Percentiles rank a stretch among this genome's conserved stretches.
phyloP scores from a whole-genome alignment of 1,140 invertebrate species.

The Drosophila tristis region DNA sequence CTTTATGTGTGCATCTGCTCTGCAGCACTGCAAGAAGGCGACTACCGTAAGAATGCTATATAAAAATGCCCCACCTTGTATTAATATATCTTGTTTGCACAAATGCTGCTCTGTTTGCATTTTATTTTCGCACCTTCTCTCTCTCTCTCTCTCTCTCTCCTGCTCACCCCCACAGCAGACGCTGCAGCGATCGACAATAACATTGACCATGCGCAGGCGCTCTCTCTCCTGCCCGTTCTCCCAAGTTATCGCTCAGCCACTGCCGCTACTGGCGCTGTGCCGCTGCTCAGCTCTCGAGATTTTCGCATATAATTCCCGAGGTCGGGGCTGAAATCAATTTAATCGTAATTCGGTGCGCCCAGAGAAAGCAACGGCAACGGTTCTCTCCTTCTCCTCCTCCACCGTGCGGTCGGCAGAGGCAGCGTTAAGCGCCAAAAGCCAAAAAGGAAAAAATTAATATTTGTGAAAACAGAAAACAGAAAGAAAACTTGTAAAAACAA shows the following conservation, averaged over 20 bases:
- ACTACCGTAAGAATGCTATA: too few species aligned
- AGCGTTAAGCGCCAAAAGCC: constrained; percentile 31
- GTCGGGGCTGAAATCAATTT: constrained; percentile 66
- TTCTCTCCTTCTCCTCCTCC: constrained; percentile 27
- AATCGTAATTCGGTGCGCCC: constrained; percentile 74
- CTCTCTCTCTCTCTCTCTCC: not conserved
- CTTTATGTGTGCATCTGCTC: too few species aligned
- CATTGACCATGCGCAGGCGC: constrained; percentile 36
- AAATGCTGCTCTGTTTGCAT: constrained; percentile 11
- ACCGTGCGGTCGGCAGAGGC: constrained; percentile 35
- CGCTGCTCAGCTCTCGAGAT: constrained; percentile 37
- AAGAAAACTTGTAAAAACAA: constrained; percentile 8
- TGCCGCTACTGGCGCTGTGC: not conserved
- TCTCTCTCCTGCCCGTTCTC: constrained; percentile 16
- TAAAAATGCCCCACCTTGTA: not conserved
- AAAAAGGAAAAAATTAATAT: constrained; percentile 18
- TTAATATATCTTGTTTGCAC: too few species aligned
- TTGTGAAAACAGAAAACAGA: not conserved
- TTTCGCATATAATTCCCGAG: constrained; percentile 79
- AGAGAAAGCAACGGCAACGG: constrained; percentile 69
- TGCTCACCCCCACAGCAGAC: too few species aligned
- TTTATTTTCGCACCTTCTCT: constrained; percentile 47
- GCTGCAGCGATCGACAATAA: constrained; percentile 23
- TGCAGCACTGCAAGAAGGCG: too few species aligned
- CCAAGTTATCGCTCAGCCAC: not conserved